A percentile compares a stretch with the other conserved stretches of the same genome.
phyloP scores from a whole-genome alignment of 2,797 vertebrate species.

The Avahi laniger region DNA sequence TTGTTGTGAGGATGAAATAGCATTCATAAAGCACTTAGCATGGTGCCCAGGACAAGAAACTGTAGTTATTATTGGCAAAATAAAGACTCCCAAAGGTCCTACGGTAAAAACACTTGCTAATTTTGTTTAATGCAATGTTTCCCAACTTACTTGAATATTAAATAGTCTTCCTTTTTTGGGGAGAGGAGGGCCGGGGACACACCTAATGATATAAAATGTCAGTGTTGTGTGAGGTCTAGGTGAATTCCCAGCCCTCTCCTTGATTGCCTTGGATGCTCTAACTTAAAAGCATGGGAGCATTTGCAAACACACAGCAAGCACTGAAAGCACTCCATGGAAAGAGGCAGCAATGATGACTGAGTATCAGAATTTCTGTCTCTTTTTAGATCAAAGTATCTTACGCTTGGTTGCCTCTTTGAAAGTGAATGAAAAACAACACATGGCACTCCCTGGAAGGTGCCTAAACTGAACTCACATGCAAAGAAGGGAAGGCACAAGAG shows the following conservation, averaged over 20 bases:
- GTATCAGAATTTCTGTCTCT: not conserved
- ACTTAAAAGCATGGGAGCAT: not conserved
- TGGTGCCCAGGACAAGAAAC: not conserved
- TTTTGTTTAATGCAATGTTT: not conserved
- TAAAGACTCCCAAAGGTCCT: not conserved
- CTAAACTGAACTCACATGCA: not conserved
- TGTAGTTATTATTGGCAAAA: not conserved
- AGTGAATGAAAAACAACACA: not conserved
- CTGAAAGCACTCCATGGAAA: not conserved
- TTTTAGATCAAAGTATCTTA: not conserved
- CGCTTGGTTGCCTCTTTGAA: not conserved
- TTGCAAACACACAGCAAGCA: not conserved
- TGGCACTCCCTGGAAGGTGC: not conserved
- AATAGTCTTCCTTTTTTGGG: not conserved
- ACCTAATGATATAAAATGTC: not conserved
- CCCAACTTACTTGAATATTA: not conserved
- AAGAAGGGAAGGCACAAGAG: not conserved
- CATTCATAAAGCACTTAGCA: not conserved
- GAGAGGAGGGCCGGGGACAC: not conserved
- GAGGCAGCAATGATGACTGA: not conserved
- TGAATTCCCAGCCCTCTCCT: not conserved
- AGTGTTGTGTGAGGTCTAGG: not conserved
- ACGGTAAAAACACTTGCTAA: not conserved
- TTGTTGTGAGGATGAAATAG: not conserved
- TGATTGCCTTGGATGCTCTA: not conserved